Percentiles rank a stretch among this genome's conserved stretches.
These are phyloP conservation scores for Paramisgurnus dabryanus DNA, from an alignment of 2,113 vertebrate genomes.

Conservation along the genomic window DNA sequence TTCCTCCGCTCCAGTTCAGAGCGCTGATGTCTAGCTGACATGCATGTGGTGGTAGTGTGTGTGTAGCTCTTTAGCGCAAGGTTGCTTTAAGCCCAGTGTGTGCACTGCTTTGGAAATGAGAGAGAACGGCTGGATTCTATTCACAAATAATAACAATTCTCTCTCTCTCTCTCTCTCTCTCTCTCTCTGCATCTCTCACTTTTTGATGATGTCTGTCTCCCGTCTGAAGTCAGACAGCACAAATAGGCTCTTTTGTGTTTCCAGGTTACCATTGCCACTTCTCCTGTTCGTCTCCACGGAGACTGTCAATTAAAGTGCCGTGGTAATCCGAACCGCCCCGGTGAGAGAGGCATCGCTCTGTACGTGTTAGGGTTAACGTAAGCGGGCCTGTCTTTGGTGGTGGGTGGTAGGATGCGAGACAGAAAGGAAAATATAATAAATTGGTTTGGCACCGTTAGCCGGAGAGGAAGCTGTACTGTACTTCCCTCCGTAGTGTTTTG, in stretches of 20 bases:
- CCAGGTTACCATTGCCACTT: slow-evolving; percentile 52
- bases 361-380: slow-evolving; percentile 35
- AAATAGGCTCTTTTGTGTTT: slow-evolving; percentile 52
- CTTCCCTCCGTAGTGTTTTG: slow-evolving; percentile 33
- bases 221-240: slow-evolving; percentile 46
- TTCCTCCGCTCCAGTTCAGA: neutral
- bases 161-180: neutral
- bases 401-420: slow-evolving; percentile 38
- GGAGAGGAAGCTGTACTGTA: slow-evolving; percentile 38
- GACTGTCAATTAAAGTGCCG: slow-evolving; percentile 55
- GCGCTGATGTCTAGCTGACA: slow-evolving; percentile 32
- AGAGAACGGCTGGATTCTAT: slow-evolving; percentile 59
- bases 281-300: slow-evolving; percentile 53
- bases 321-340: slow-evolving; percentile 47
- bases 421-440: slow-evolving; percentile 41
- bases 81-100: slow-evolving; percentile 10
- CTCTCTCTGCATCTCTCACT: neutral
- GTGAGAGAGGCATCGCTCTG: slow-evolving; percentile 36
- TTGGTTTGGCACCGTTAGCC: slow-evolving; percentile 32
- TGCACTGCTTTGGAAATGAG: slow-evolving; percentile 3
- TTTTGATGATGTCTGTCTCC: slow-evolving; percentile 45
- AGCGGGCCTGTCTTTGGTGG: slow-evolving; percentile 28
- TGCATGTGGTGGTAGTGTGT: neutral
- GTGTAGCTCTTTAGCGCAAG: neutral
- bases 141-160: slow-evolving; percentile 58